Evolutionary conservation across 2,888 invertebrate species (phyloP), one percentile per base, ranked within the genome.

Genomic region (Hedya salicella): DNA sequence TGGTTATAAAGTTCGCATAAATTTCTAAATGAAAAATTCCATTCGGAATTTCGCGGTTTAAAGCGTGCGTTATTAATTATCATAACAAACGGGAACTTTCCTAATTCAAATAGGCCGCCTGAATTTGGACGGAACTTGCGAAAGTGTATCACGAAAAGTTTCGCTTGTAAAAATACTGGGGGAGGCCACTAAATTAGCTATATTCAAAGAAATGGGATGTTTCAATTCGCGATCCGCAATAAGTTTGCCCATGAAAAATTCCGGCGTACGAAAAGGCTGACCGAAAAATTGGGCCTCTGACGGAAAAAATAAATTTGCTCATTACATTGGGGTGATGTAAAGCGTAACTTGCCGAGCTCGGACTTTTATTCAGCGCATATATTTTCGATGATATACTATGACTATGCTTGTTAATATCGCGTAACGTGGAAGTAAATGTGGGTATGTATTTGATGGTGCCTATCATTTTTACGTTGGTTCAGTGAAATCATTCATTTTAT

Each of bases 191-290:
- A 85, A 86, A 86, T 86, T 86, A 86, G 80, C 78, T 77, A 77
- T 82, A 82, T 86, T 85, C 85, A 83, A 83, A 82, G 77, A 78
- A 78, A 75, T 73, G 67, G 73, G 79, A 81, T 75, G 75, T 82
- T 81, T 79, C 81, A 79, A 80, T 81, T 79, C 73, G 70, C 69
- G 77, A 76, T 79, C 72, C 74, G 69, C 71, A 71, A 72, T 72
- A 76, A 77, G 74, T 75, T 75, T 66, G 69, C 62, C 72, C 73
- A 73, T 75, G 74, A 75, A 74, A 57, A 73, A 72, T 71, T 70
- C 69, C 67, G 67, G 64, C 71, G 70, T 69, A 71, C 72, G 74
- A 70, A 71, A 74, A 71, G 59, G 70, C 70, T 70, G 69, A 68
- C 73, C 73, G 70, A 70, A 71, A 73, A 72, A 70, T 68, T 66